Percentiles rank a stretch among this genome's conserved stretches.
Conservation (phyloP, 1,140 invertebrate genomes). For the Nasonia vitripennis region DNA sequence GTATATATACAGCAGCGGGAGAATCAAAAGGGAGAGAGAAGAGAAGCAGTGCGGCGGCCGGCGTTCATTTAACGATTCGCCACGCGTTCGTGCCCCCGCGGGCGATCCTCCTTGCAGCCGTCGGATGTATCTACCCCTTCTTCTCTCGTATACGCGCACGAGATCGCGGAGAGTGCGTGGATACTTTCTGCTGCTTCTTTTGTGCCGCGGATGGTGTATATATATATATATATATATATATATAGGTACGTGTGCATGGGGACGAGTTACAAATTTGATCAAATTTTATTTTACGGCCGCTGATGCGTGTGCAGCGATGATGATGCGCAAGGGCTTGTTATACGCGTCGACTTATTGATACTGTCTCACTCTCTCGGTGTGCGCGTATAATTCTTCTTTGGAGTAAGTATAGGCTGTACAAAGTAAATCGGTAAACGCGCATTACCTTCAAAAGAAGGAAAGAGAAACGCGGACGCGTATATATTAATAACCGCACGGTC, state of each 20-base stretch:
- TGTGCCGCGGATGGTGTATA: background rate
- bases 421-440: too few species aligned
- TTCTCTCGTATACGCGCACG: background rate
- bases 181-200: background rate
- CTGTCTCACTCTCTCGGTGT: background rate
- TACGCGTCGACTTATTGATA: constrained; percentile 28
- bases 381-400: too few species aligned
- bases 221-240: too few species aligned
- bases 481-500: too few species aligned
- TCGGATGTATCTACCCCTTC: background rate
- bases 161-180: background rate
- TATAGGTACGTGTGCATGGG: background rate
- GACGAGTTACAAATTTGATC: constrained; percentile 17
- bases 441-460: background rate
- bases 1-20: background rate
- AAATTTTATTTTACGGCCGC: constrained; percentile 25
- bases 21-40: background rate
- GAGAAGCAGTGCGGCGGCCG: background rate
- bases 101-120: constrained; percentile 28
- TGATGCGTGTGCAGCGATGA: too few species aligned
- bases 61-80: constrained; percentile 53
- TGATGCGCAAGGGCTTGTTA: constrained; percentile 1
- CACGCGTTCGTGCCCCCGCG: constrained; percentile 48
- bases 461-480: too few species aligned
- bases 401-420: too few species aligned